Conservation (phyloP, 64 coral and sea anemone genomes). For the Pachyseris speciosa region DNA sequence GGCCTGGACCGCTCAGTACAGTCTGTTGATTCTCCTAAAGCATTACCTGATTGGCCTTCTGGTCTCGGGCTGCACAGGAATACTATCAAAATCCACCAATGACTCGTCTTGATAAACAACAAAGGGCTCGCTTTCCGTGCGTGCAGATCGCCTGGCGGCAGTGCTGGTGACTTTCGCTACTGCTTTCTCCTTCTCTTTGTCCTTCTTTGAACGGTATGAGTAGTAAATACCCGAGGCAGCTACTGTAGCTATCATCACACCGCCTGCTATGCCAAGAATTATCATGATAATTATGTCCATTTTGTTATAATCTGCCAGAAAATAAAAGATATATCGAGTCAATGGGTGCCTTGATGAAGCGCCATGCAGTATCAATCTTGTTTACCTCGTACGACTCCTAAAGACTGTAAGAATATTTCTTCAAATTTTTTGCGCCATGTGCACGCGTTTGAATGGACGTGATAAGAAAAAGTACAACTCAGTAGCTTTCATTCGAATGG, state of each 20-base stretch:
- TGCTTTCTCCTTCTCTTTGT: slow-evolving; percentile 1
- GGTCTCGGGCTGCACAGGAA: slow-evolving; percentile 86
- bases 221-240: slow-evolving; percentile 88
- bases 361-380: background rate
- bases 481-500: too few relatives aligned
- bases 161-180: slow-evolving; percentile 43
- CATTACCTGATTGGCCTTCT: slow-evolving; percentile 65
- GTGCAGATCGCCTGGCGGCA: background rate
- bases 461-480: too few relatives aligned
- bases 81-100: slow-evolving; percentile 80
- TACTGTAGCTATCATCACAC: slow-evolving; percentile 83
- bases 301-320: slow-evolving; percentile 15
- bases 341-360: background rate
- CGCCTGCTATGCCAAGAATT: slow-evolving; percentile 73
- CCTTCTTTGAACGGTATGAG: slow-evolving; percentile 69
- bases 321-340: background rate
- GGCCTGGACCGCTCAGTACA: too few relatives aligned
- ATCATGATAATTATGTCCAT: slow-evolving; percentile 68
- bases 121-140: background rate
- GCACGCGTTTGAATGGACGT: too few relatives aligned
- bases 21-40: too few relatives aligned
- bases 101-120: slow-evolving; percentile 74
- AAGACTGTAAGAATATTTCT: too few relatives aligned
- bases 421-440: too few relatives aligned
- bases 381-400: too few relatives aligned